Evolutionary conservation across 2,888 invertebrate genomes (phyloP).

Genomic region (Lymantria dispar): DNA sequence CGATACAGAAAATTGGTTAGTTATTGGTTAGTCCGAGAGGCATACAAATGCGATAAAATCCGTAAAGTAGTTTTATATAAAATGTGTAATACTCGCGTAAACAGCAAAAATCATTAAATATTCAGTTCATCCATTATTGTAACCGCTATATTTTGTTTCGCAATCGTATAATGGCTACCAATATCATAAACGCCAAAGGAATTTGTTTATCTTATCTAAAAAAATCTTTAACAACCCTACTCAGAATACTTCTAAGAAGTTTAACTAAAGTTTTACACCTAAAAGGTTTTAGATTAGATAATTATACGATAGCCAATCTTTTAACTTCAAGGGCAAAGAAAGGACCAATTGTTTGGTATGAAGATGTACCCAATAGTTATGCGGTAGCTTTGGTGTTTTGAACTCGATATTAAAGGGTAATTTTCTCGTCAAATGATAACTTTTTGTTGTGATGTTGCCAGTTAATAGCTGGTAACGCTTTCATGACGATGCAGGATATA

Average conservation of each 20-base stretch:
- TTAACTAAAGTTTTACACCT: slow-evolving; percentile 63
- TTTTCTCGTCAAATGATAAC: slow-evolving; percentile 56
- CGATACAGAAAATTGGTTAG: too few species aligned
- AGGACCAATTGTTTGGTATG: slow-evolving; percentile 49
- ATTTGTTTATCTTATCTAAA: slow-evolving; percentile 4
- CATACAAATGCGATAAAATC: too few species aligned
- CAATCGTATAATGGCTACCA: too few species aligned
- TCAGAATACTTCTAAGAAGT: slow-evolving; percentile 68
- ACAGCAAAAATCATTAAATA: too few species aligned
- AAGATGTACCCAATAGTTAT: slow-evolving; percentile 64
- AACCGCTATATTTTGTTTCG: too few species aligned
- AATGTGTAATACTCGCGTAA: too few species aligned
- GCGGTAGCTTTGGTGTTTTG: slow-evolving; percentile 58
- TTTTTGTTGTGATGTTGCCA: slow-evolving; percentile 30
- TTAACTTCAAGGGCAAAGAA: slow-evolving; percentile 45
- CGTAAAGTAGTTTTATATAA: too few species aligned
- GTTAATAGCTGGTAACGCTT: slow-evolving; percentile 27
- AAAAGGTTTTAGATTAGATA: slow-evolving; percentile 82
- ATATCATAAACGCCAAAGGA: neutral
- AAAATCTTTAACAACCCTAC: slow-evolving; percentile 29
- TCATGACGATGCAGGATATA: slow-evolving; percentile 24
- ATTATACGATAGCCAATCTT: slow-evolving; percentile 67
- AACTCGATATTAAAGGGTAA: slow-evolving; percentile 41
- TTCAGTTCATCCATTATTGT: too few species aligned
- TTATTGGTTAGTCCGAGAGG: too few species aligned